Evolutionary conservation across 1,140 invertebrate species (phyloP).

Genomic region (Rhopalosiphum padi): DNA sequence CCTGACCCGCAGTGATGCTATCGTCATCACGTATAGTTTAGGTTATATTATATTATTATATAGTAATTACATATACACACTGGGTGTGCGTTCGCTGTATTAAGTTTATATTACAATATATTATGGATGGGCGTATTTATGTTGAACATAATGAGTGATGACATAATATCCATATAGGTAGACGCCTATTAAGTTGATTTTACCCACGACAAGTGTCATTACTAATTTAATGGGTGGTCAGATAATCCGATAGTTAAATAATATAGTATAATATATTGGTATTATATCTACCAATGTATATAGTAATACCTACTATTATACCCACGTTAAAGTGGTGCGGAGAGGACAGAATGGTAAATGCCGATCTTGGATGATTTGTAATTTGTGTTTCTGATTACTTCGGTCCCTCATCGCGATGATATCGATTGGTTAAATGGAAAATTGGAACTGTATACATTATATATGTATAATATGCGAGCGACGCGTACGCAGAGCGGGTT

Average conservation of each 20-base stretch:
- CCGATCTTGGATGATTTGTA: background rate
- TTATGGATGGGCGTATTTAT: background rate
- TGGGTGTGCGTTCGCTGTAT: background rate
- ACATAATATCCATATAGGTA: background rate
- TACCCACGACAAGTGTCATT: background rate
- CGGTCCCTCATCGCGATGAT: background rate
- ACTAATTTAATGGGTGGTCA: background rate
- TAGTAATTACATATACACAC: background rate
- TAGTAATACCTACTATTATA: background rate
- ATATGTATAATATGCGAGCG: background rate
- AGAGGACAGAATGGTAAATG: background rate
- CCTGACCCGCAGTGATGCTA: background rate
- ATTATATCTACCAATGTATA: background rate
- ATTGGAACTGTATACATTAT: background rate
- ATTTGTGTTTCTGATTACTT: slow-evolving; percentile 16
- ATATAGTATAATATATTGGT: background rate
- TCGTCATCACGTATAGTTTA: background rate
- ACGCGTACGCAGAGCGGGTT: background rate
- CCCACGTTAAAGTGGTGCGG: background rate
- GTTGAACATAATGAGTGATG: background rate
- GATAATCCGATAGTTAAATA: background rate
- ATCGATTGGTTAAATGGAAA: background rate
- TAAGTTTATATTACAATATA: background rate
- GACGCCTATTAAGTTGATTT: background rate
- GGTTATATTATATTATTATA: background rate